Conservation (phyloP, 2,797 vertebrate species). For the Mallotus villosus region DNA sequence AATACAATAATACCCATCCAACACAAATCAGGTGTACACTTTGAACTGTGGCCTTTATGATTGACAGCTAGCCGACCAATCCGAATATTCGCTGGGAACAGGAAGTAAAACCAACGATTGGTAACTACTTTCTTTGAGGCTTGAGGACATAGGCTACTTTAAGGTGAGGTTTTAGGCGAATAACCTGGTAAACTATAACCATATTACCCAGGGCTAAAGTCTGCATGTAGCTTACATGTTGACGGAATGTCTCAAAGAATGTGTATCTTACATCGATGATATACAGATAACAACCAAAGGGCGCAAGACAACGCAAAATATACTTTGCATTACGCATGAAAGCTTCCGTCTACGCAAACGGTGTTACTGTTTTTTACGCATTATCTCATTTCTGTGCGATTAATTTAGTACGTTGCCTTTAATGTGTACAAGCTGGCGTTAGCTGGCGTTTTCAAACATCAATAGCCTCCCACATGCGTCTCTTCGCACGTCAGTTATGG, state of each 20-base stretch:
- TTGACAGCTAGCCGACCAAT: constrained; percentile 13
- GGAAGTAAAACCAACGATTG: constrained; percentile 8
- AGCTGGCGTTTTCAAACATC: too few relatives aligned
- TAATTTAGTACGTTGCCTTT: constrained; percentile 23
- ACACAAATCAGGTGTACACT: neutral
- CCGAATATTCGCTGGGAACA: constrained; percentile 7
- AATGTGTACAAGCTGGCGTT: neutral
- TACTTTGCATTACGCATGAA: constrained; percentile 29
- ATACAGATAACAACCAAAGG: neutral
- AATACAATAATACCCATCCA: neutral
- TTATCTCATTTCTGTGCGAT: constrained; percentile 25
- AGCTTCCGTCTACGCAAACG: constrained; percentile 24
- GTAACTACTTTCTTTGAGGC: too few relatives aligned
- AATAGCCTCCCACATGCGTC: too few relatives aligned
- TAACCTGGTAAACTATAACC: too few relatives aligned
- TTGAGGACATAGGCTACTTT: too few relatives aligned
- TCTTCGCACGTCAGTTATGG: too few relatives aligned
- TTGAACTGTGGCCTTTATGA: neutral
- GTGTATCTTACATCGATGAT: too few relatives aligned
- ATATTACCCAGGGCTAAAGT: too few relatives aligned
- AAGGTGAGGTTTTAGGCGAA: neutral
- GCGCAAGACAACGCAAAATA: constrained; percentile 36
- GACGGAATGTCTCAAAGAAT: too few relatives aligned
- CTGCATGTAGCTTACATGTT: too few relatives aligned
- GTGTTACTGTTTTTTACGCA: constrained; percentile 22